Evolutionary conservation across 2,888 invertebrate genomes (phyloP).

Genomic region (Plagodis dolabraria): DNA sequence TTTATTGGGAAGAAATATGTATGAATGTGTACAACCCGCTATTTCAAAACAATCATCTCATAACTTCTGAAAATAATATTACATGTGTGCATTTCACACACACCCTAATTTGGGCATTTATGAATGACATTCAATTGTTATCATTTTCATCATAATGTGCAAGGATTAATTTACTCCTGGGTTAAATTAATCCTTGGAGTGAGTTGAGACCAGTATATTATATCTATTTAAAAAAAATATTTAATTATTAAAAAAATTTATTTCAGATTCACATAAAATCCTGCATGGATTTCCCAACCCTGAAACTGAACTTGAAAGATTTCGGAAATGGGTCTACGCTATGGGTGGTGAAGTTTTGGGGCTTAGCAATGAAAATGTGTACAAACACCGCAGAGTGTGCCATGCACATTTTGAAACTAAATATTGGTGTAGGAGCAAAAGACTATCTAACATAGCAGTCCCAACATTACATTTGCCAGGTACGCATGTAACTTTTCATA

Average conservation of each 20-base stretch:
- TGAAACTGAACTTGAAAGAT: background rate
- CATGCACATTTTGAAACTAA: slow-evolving; percentile 25
- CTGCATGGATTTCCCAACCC: background rate
- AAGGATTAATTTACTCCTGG: too few species aligned
- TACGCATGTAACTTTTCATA: too few species aligned
- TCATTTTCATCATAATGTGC: too few species aligned
- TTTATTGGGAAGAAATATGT: too few species aligned
- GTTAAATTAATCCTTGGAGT: background rate
- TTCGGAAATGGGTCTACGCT: background rate
- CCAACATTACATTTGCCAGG: slow-evolving; percentile 20
- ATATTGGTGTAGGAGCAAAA: slow-evolving; percentile 15
- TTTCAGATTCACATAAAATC: too few species aligned
- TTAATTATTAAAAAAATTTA: too few species aligned
- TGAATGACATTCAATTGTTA: too few species aligned
- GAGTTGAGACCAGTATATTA: background rate
- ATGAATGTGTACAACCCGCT: too few species aligned
- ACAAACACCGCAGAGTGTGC: slow-evolving; percentile 18
- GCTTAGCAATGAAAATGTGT: background rate
- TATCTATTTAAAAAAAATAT: background rate
- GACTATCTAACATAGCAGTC: slow-evolving; percentile 19
- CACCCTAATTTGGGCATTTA: too few species aligned
- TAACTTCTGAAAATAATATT: too few species aligned
- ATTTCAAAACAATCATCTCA: too few species aligned
- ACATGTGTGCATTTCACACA: too few species aligned
- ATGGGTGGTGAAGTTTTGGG: background rate